Evolutionary conservation across 2,113 vertebrate species (phyloP), one percentile per base, ranked within the genome.

Genomic region (Eonycteris spelaea): DNA sequence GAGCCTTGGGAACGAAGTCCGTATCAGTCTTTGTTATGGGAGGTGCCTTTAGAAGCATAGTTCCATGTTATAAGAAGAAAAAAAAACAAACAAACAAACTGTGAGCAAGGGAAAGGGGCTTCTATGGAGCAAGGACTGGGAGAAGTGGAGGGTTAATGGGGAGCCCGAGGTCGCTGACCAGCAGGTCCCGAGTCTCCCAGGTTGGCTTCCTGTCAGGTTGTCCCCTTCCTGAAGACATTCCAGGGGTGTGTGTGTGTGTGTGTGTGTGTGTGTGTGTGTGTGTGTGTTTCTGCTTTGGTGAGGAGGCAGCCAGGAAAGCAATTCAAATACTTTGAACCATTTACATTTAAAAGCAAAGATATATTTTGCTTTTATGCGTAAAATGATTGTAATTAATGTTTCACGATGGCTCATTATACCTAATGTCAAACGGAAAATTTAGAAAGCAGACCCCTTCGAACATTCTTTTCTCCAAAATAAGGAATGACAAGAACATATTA

Each of bases 141-240:
- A 97, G 92, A 96, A 97, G 80, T 24, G 94, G 95, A 95, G 90
- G 96, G 88, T 82, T 97, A 78, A 95, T 45, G 97, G 71, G 94
- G 0, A 95, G 96, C 94, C 77, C 93, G 96, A 96, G 96, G 97
- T 94, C 96, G 97, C 53, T 98, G 97, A 97, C 96, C 95, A 89
- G 96, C 95, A 98, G 90, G 90, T 96, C 93, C 95, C 51, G 93
- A 97, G 86, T 96, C 89, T 96, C 91, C 70, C 94, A 96, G 90
- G 97, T 83, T 96, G 74, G 38, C 68, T 95, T 96, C 96, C 73
- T 95, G 79, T 86, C 91, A 98, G 96, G 97, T 97, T 97, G 97
- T 96, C 97, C 95, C 95, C 92, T 59, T 87, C 75, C 95, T 97
- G 92, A 93, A 93, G 95, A 59, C 24, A 77, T 26, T 22, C 19